Base-by-base conservation (phyloP, 2,797 vertebrate species). In the Graptemys geographica region DNA sequence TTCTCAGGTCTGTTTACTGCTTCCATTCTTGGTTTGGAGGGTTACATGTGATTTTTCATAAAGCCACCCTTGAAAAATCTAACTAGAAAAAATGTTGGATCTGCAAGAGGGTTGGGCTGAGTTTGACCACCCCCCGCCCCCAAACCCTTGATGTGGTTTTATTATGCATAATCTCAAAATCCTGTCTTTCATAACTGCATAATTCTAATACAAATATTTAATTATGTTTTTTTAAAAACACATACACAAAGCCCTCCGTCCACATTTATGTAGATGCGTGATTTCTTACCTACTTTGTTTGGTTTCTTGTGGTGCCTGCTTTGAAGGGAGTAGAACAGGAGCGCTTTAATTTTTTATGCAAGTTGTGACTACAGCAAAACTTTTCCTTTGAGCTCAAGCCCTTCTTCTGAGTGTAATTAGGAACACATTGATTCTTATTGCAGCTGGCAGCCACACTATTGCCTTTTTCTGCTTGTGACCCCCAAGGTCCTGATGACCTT, bases 391-490 rank as follows among this genome's bases (percentile, higher is more conserved):
- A 19, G 81, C 95, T 87, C 72, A n/a, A 90, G 83, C 91, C 86
- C 87, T 88, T 94, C 88, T 92, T 95, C 15, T 92, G 79, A 86
- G 91, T 41, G 94, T 98, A 98, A 98, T 98, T 98, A 97, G 97
- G 97, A 98, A 94, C 98, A 97, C 96, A 94, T 97, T 98, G 98
- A 96, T 96, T 96, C 95, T 96, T 89, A 88, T 95, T 97, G 98
- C 97, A 97, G 97, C 98, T 96, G 97, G 97, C 98, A 97, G 97
- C 96, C 96, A 97, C 81, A 74, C 97, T 93, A 79, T 96, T 97
- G 97, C 98, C 97, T 97, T 97, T 98, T 98, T 95, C 98, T 97
- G 89, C 96, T 96, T 93, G 89, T 98, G 98, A 98, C 98, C 98
- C 97, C 96, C 96, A 88, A 96, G 92, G 97, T 97, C 97, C 96